Evolutionary conservation across 2,113 vertebrate species (phyloP), one percentile per base, ranked within the genome.

Genomic region (Australoheros scitulus): DNA sequence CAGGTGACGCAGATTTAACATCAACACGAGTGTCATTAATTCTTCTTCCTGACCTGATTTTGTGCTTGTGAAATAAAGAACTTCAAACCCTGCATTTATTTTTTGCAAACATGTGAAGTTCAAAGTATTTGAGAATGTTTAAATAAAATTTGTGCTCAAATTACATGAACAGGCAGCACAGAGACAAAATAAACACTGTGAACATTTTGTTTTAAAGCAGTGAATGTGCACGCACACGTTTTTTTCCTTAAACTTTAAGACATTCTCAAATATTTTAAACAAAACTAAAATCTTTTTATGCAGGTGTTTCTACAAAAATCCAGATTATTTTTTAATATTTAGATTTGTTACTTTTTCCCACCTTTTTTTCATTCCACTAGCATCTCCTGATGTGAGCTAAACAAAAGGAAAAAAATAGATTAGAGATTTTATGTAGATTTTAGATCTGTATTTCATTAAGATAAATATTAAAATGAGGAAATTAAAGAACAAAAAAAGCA

Each of bases 61-160:
- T 72, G 65, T 32, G 43, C 43, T 52, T 72, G 65, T 52, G 43
- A 72, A 72, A 52, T 32, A n/a, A 72, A 52, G 43, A 7, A 32
- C 32, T 20, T 72, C 9, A 72, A 8, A 72, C 3, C 17, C 43
- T 47, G 17, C 10, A 22, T 5, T 59, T 6, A 0, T 2, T 0
- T 13, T 70, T 50, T 50, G 41, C 24, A 0, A 47, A 11, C 38
- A 26, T 47, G 22, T 1, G 64, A 70, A 70, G 64, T 70, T 50
- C 7, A 72, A 70, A 29, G 65, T 70, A 70, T 70, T 52, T 70
- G 24, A 72, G 65, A n/a, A 72, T 13, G 43, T 72, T 43, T 72
- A 41, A 20, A 26, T 7, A 50, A 72, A 52, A 20, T 52, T 20
- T 55, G 50, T 55, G 50, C 50, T 55, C 50, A 8, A 55, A 20